Percentiles rank a stretch among this genome's conserved stretches.
phyloP scores from a whole-genome alignment of 2,888 invertebrate species.

The Cataglyphis altisquamis region DNA sequence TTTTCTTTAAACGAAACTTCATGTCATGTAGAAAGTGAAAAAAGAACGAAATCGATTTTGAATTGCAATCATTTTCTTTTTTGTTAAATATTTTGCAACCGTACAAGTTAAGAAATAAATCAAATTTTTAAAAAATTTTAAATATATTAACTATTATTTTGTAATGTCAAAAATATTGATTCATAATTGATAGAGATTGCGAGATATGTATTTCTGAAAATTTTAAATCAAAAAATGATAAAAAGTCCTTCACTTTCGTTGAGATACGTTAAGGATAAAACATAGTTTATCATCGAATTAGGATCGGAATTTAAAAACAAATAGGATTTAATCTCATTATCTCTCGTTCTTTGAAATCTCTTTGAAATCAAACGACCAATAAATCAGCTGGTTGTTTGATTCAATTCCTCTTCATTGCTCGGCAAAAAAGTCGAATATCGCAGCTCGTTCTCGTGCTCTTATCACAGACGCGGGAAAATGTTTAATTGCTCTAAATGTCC shows the following conservation, averaged over 20 bases:
- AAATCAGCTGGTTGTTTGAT: slow-evolving; percentile 14
- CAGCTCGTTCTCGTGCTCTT: not conserved
- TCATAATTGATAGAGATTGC: not conserved
- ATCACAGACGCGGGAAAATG: not conserved
- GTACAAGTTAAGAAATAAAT: not conserved
- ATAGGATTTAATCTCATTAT: not conserved
- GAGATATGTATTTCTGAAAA: not conserved
- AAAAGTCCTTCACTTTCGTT: not conserved
- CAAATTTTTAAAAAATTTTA: not conserved
- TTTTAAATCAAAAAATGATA: not conserved
- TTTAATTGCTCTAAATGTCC: not conserved
- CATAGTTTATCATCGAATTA: not conserved
- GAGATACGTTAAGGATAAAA: not conserved
- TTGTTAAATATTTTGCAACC: not conserved
- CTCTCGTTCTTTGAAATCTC: not conserved
- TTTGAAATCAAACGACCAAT: slow-evolving; percentile 12
- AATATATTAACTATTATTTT: not conserved
- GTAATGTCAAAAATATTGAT: not conserved
- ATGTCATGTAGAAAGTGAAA: not conserved
- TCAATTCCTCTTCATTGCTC: not conserved
- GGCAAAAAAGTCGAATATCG: slow-evolving; percentile 25
- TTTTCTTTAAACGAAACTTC: slow-evolving; percentile 17
- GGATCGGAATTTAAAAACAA: not conserved
- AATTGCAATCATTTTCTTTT: not conserved
- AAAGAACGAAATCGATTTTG: not conserved